Conservation (phyloP, 2,113 vertebrate genomes). For the Brachyhypopomus gauderio region DNA sequence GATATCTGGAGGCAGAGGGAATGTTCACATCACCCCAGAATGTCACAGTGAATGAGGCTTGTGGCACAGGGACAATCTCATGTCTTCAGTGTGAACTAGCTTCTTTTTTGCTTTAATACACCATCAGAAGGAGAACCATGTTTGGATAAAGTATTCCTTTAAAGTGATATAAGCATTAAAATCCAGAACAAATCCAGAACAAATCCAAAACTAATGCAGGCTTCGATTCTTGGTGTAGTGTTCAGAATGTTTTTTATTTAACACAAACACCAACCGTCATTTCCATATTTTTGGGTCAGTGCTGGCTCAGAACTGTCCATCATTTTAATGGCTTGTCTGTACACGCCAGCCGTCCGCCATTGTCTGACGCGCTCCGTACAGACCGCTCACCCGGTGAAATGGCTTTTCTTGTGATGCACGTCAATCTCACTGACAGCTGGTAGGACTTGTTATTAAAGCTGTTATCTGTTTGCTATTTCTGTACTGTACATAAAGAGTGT, state of each 20-base stretch:
- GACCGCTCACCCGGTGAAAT: conserved; percentile 57
- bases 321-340: conserved; percentile 67
- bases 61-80: too few relatives aligned
- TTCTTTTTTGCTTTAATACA: too few relatives aligned
- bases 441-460: conserved; percentile 34
- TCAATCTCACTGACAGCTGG: conserved; percentile 42
- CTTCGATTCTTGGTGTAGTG: conserved; percentile 10
- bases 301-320: conserved; percentile 57
- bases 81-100: too few relatives aligned
- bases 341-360: conserved; percentile 64
- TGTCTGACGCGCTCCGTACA: conserved; percentile 51
- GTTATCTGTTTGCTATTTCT: conserved; percentile 11
- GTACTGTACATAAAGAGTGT: background rate
- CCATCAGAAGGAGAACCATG: too few relatives aligned
- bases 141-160: background rate
- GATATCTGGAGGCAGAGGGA: background rate
- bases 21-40: background rate
- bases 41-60: too few relatives aligned
- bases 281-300: conserved; percentile 54
- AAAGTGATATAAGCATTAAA: background rate
- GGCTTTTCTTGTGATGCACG: conserved; percentile 45
- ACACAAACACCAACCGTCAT: conserved; percentile 12
- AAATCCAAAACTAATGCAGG: too few relatives aligned
- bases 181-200: background rate
- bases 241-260: background rate